Percentiles rank a stretch among this genome's conserved stretches.
These are phyloP conservation scores for Turnix velox DNA, from an alignment of 2,113 vertebrate species.

Conservation along the genomic window DNA sequence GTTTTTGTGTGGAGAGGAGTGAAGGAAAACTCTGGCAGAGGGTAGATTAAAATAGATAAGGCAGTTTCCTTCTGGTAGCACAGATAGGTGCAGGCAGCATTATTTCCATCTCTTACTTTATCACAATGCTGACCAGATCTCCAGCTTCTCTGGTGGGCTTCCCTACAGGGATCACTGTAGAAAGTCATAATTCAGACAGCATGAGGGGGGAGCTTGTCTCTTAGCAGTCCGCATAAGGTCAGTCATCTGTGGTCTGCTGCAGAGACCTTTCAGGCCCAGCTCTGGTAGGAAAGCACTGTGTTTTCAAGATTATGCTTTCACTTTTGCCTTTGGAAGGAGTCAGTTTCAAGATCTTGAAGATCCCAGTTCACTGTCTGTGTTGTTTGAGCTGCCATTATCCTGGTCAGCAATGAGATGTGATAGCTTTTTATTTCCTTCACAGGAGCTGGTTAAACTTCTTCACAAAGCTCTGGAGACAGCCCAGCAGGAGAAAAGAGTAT, in stretches of 20 bases:
- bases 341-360: not conserved
- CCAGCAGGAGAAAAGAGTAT: constrained; percentile 88
- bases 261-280: not conserved
- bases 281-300: not conserved
- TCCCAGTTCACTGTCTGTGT: not conserved
- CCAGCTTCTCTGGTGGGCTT: not conserved
- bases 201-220: not conserved
- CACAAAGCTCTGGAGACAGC: constrained; percentile 89
- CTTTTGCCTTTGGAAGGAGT: not conserved
- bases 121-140: not conserved
- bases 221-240: not conserved
- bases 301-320: not conserved
- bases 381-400: not conserved
- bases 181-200: not conserved
- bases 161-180: not conserved
- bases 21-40: not conserved
- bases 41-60: not conserved
- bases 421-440: not conserved
- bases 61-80: not conserved
- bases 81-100: not conserved
- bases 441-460: constrained; percentile 91
- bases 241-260: not conserved
- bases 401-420: not conserved
- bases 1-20: not conserved
- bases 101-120: not conserved